A percentile compares a stretch with the other conserved stretches of the same genome.
phyloP scores from a whole-genome alignment of 2,888 invertebrate genomes.

The Cheilosia vulpina region DNA sequence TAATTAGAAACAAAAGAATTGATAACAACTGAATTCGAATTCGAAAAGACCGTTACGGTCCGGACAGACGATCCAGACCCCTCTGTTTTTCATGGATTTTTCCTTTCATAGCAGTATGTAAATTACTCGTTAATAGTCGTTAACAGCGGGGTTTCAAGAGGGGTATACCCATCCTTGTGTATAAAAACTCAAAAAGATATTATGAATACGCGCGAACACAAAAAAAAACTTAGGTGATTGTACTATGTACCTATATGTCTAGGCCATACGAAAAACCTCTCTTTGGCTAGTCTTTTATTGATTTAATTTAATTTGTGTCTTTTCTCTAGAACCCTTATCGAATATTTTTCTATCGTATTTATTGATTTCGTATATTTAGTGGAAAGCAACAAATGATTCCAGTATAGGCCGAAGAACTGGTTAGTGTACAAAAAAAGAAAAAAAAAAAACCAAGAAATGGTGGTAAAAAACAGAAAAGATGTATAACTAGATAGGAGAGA shows the following conservation, averaged over 20 bases:
- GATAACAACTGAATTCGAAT: conserved; percentile 63
- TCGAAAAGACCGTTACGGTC: conserved; percentile 38
- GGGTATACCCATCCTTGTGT: conserved; percentile 28
- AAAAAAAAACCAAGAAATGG: not conserved
- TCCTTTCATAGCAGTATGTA: conserved; percentile 51
- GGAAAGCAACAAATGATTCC: conserved; percentile 50
- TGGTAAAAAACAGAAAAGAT: not conserved
- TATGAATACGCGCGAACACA: not conserved
- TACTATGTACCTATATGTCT: not conserved
- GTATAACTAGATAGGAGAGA: not conserved
- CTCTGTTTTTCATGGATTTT: conserved; percentile 6
- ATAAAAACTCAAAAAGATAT: conserved; percentile 10
- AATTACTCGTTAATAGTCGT: conserved; percentile 67
- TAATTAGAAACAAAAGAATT: conserved; percentile 68
- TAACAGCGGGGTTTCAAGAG: conserved; percentile 50
- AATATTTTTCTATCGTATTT: conserved; percentile 59
- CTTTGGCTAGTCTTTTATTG: conserved; percentile 20
- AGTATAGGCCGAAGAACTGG: conserved; percentile 15
- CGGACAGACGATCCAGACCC: not conserved
- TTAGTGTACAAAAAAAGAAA: conserved; percentile 13
- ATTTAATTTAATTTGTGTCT: conserved; percentile 23
- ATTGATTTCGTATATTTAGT: conserved; percentile 55
- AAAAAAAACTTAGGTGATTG: conserved; percentile 2
- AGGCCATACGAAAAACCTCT: conserved; percentile 8
- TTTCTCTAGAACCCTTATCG: conserved; percentile 47